Evolutionary conservation across 2,113 vertebrate species (phyloP), one percentile per base, ranked within the genome.

Genomic region (Alethe diademata): DNA sequence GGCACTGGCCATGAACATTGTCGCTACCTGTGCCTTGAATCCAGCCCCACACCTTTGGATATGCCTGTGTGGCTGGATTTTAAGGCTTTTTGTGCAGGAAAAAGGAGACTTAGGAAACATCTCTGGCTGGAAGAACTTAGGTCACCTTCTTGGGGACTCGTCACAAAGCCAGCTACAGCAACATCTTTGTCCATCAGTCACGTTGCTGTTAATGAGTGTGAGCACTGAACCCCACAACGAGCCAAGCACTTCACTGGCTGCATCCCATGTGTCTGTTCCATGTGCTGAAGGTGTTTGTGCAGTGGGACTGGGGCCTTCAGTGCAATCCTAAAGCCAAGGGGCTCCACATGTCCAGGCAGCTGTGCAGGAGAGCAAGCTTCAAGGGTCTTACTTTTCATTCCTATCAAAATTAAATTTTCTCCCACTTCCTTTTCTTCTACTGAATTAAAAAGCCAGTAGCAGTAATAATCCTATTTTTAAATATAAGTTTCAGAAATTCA

Each of bases 151-250:
- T 50, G 26, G 31, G 43, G n/a, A 53, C 67, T 86, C 71, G 60
- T 78, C 91, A 60, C 57, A 88, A 69, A 60, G 61, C 67, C 76
- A 94, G 51, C 74, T 80, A 50, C 73, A 95, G 90, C 93, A 83
- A 38, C 83, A 78, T 86, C 78, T 75, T 80, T 70, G 75, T 40
- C 70, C 3, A 8, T 89, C 83, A 78, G 64, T 70, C 85, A 67
- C 4, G 1, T 33, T 85, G 64, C 66, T 24, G 17, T 93, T 84
- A n/a, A n/a, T 22, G 20, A 90, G 48, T 28, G 47, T 82, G 88
- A 89, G 15, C 48, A 38, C 62, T 51, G 72, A 94, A 69, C 29
- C 48, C 93, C 47, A 18, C 36, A 48, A 23, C 0, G 1, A 64
- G 69, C 72, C 58, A 25, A 22, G 67, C 15, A 24, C 40, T 47